These are phyloP conservation scores for Podotricha telesiphe DNA, from an alignment of 2,888 invertebrate species.

Conservation along the genomic window DNA sequence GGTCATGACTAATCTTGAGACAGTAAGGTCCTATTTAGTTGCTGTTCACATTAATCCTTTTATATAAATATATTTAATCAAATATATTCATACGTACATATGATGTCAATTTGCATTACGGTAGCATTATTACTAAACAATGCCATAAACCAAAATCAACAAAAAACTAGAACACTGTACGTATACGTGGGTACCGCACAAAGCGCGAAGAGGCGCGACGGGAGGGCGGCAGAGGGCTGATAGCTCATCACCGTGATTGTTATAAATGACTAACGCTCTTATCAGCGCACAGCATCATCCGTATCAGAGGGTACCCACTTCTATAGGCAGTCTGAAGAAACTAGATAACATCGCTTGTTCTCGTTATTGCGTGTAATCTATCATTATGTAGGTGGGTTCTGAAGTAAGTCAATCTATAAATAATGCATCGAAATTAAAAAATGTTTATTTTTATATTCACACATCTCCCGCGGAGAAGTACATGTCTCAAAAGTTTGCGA, in stretches of 20 bases:
- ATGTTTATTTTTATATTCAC: too few species aligned
- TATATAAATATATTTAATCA: too few species aligned
- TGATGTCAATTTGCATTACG: too few species aligned
- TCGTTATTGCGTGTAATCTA: neutral
- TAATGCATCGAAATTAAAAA: too few species aligned
- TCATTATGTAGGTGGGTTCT: neutral
- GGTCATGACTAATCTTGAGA: too few species aligned
- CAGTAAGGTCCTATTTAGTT: too few species aligned
- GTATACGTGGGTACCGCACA: constrained; percentile 20
- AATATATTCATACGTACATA: too few species aligned
- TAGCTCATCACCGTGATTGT: constrained; percentile 33
- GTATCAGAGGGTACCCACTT: neutral
- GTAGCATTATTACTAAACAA: too few species aligned
- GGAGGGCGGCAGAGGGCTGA: constrained; percentile 34
- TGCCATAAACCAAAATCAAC: constrained; percentile 34
- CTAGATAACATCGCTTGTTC: constrained; percentile 8
- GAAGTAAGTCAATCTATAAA: too few species aligned
- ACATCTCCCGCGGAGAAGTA: too few species aligned
- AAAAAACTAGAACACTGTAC: constrained; percentile 33
- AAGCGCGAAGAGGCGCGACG: constrained; percentile 42
- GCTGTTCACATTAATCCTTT: too few species aligned
- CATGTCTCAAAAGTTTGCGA: too few species aligned
- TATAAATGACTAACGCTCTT: constrained; percentile 30
- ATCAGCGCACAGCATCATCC: constrained; percentile 19
- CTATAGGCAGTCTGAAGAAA: neutral